Evolutionary conservation across 2,113 vertebrate genomes (phyloP).

Genomic region (Eclectus roratus): DNA sequence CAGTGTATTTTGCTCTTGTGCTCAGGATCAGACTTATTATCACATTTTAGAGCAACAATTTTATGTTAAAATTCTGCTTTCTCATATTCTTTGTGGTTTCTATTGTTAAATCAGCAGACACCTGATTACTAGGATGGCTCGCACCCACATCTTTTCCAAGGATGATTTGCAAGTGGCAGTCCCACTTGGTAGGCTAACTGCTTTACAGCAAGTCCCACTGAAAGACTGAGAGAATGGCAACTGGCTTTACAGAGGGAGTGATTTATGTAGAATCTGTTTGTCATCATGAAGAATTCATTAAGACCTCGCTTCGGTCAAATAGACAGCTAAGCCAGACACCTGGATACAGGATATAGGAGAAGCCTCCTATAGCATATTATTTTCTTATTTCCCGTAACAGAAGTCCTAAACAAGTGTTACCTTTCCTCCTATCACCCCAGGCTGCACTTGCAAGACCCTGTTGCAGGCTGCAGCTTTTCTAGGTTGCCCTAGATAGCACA

Average conservation of each 20-base stretch:
- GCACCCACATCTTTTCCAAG: neutral
- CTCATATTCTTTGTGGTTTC: neutral
- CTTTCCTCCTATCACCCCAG: neutral
- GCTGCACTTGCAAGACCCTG: neutral
- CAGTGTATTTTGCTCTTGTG: neutral
- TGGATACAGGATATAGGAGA: neutral
- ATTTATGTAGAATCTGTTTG: neutral
- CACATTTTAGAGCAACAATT: neutral
- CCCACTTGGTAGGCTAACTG: neutral
- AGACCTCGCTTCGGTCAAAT: neutral
- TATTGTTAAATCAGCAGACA: neutral
- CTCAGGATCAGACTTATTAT: neutral
- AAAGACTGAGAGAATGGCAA: neutral
- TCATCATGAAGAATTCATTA: neutral
- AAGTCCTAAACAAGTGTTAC: neutral
- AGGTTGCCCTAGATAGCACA: neutral
- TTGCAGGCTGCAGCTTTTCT: neutral
- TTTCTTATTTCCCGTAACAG: neutral
- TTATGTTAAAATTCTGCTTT: neutral
- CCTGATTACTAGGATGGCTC: neutral
- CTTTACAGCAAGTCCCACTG: neutral
- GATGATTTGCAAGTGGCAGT: neutral
- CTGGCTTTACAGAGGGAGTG: neutral
- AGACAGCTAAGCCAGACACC: neutral
- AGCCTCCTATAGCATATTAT: neutral